phyloP scores from a whole-genome alignment of 1,140 invertebrate genomes.

The Drosophila miranda region DNA sequence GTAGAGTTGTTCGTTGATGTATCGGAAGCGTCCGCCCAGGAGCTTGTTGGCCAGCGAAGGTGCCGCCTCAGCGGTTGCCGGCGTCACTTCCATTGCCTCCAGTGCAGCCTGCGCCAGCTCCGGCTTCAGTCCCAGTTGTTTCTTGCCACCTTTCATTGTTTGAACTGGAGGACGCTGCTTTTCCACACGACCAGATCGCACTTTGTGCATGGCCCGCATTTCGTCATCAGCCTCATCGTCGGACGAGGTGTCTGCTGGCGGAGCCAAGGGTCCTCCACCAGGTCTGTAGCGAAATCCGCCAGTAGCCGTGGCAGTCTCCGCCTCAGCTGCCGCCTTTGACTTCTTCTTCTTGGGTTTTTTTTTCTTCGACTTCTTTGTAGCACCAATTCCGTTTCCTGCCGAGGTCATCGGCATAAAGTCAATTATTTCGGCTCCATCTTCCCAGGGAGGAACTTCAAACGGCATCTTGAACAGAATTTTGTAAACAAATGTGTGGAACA shows the following conservation, averaged over 20 bases:
- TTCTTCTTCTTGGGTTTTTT: conserved; percentile 49
- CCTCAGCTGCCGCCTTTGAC: conserved; percentile 7
- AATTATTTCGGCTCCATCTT: conserved; percentile 41
- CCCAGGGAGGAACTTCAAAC: conserved; percentile 70
- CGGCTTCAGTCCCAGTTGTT: conserved; percentile 47
- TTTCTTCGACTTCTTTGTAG: conserved; percentile 31
- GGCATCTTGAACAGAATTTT: conserved; percentile 37
- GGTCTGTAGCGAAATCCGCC: conserved; percentile 28
- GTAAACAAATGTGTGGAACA: conserved; percentile 36
- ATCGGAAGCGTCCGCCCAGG: conserved; percentile 88
- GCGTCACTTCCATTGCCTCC: conserved; percentile 47
- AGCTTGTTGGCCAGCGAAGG: conserved; percentile 83
- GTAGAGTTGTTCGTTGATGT: conserved; percentile 96
- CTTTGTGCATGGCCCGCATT: conserved; percentile 55
- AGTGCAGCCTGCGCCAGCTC: conserved; percentile 44
- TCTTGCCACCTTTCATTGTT: conserved; percentile 45
- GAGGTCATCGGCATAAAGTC: conserved; percentile 39
- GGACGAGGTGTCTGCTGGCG: conserved; percentile 21
- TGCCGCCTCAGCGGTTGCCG: background rate
- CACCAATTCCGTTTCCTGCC: background rate
- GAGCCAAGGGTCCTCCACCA: conserved; percentile 59
- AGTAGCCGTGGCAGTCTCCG: background rate
- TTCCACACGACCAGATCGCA: conserved; percentile 59
- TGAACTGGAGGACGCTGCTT: conserved; percentile 50
- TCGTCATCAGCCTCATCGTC: conserved; percentile 48